Percentiles rank a stretch among this genome's conserved stretches.
These are phyloP conservation scores for Patella pellucida DNA, from an alignment of 2,888 invertebrate genomes.

Conservation along the genomic window DNA sequence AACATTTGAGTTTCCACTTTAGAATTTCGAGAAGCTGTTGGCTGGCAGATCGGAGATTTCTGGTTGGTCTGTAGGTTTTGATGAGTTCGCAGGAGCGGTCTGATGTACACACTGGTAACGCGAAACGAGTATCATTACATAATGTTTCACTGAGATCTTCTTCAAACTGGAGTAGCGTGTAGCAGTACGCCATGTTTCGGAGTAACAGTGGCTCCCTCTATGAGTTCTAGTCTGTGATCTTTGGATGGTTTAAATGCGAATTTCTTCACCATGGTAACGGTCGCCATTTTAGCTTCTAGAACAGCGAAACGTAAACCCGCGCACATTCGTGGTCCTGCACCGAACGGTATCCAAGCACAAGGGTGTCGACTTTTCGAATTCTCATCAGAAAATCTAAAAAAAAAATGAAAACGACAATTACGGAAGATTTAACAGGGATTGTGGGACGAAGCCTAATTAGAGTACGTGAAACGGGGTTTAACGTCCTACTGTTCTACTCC, in stretches of 20 bases:
- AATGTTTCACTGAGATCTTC: no score
- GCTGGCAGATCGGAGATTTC: no score
- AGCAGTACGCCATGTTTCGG: conserved; percentile 58
- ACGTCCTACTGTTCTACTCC: no score
- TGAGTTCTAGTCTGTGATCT: conserved; percentile 46
- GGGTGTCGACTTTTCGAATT: conserved; percentile 49
- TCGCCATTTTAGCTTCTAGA: conserved; percentile 62
- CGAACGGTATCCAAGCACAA: conserved; percentile 65
- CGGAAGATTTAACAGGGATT: background rate
- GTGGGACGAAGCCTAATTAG: background rate
- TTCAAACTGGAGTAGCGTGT: background rate
- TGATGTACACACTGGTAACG: no score
- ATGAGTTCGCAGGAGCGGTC: no score
- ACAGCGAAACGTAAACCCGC: conserved; percentile 63
- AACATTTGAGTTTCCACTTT: no score
- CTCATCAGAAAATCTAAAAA: conserved; percentile 55
- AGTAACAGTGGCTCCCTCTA: conserved; percentile 61
- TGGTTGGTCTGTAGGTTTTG: no score
- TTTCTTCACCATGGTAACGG: conserved; percentile 52
- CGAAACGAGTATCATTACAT: no score
- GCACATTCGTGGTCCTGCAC: conserved; percentile 63
- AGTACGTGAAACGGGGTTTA: background rate
- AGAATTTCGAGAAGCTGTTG: no score
- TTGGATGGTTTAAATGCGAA: conserved; percentile 51
- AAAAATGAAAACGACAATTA: background rate